Percentiles rank a stretch among this genome's conserved stretches.
These are phyloP conservation scores for Naso thynnoides DNA, from an alignment of 2,797 vertebrate species.

Conservation along the genomic window DNA sequence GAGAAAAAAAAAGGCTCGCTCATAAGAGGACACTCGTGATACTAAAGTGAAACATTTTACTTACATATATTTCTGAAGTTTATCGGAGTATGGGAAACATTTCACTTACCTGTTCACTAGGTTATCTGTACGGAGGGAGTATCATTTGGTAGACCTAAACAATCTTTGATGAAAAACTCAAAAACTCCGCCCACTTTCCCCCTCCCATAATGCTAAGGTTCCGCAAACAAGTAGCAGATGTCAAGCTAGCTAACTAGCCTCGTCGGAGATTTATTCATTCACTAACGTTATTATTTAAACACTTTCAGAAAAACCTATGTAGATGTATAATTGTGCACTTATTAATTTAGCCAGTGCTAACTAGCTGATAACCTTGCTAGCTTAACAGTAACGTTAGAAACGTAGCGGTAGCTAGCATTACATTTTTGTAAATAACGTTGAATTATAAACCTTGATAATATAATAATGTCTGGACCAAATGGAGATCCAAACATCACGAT, in stretches of 20 bases:
- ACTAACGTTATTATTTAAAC: rapidly evolving
- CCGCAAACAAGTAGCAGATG: conserved; percentile 42
- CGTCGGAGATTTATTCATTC: rapidly evolving
- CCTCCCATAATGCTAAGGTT: conserved; percentile 54
- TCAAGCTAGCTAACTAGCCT: background rate
- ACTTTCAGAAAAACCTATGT: background rate
- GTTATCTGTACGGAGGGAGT: conserved; percentile 8
- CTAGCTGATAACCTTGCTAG: conserved; percentile 7
- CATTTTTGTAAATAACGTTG: background rate
- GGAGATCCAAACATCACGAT: conserved; percentile 81
- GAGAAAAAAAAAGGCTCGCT: rapidly evolving
- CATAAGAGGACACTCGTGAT: rapidly evolving
- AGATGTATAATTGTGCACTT: background rate
- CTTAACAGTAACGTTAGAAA: background rate
- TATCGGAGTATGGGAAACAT: background rate
- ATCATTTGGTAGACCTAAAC: rapidly evolving
- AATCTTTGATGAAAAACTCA: background rate
- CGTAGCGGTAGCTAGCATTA: background rate
- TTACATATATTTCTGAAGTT: rapidly evolving
- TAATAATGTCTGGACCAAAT: conserved; percentile 87
- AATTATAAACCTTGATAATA: background rate
- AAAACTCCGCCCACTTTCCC: background rate
- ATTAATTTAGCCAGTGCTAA: background rate
- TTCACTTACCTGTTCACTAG: rapidly evolving
- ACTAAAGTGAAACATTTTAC: rapidly evolving